These are phyloP conservation scores for Indicator indicator DNA, from an alignment of 2,113 vertebrate genomes.

Conservation along the genomic window DNA sequence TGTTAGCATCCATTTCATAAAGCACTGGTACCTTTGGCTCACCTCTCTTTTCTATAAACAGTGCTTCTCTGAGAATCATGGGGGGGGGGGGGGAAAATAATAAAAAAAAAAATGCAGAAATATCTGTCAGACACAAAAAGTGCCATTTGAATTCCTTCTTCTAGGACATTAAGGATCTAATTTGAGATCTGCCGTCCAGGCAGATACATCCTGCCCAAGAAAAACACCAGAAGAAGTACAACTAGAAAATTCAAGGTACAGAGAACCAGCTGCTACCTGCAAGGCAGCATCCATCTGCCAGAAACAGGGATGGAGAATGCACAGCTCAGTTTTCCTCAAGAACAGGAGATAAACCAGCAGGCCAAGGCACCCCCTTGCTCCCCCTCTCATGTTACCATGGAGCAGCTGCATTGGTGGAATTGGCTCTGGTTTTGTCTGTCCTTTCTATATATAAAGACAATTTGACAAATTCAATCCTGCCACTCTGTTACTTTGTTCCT, in stretches of 20 bases:
- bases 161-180: not conserved
- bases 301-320: not conserved
- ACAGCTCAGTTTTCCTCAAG: not conserved
- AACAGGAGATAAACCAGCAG: not conserved
- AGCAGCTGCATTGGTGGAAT: slow-evolving; percentile 24
- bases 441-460: slow-evolving; percentile 48
- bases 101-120: not conserved
- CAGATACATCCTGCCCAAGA: not conserved
- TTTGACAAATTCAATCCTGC: slow-evolving; percentile 17
- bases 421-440: not conserved
- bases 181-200: not conserved
- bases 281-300: not conserved
- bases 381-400: not conserved
- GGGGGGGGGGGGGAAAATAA: not conserved
- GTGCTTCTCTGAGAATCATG: not conserved
- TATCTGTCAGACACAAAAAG: not conserved
- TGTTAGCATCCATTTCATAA: not conserved
- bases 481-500: not conserved
- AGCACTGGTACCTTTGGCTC: not conserved
- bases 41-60: not conserved
- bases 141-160: not conserved
- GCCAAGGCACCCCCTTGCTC: not conserved
- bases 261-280: not conserved
- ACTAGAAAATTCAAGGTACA: not conserved
- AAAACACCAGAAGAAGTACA: not conserved